A percentile compares a stretch with the other conserved stretches of the same genome.
Evolutionary conservation across 2,888 invertebrate genomes (phyloP).

Genomic region (Resseliella maxima): DNA sequence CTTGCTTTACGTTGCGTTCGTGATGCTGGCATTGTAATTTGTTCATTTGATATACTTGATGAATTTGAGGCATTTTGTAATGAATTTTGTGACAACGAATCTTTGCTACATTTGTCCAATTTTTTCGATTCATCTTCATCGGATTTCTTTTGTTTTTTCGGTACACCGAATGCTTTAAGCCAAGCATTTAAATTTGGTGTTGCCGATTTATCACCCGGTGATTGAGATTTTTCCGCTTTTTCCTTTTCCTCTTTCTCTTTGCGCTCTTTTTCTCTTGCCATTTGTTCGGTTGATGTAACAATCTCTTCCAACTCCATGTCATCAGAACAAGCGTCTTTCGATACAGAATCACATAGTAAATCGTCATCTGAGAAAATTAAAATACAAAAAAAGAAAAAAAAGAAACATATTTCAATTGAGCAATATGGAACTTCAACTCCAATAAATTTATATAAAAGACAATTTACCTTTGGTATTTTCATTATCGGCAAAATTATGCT

Average conservation of each 20-base stretch:
- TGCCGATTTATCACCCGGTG: conserved; percentile 70
- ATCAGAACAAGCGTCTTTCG: conserved; percentile 58
- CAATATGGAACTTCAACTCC: neutral
- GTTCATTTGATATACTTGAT: conserved; percentile 65
- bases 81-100: conserved; percentile 61
- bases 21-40: conserved; percentile 63
- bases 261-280: conserved; percentile 58
- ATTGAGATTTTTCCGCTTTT: conserved; percentile 59
- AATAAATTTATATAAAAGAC: neutral
- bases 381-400: neutral
- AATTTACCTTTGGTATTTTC: conserved; percentile 57
- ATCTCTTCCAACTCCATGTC: conserved; percentile 59
- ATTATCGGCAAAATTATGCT: conserved; percentile 73
- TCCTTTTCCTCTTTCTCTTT: conserved; percentile 60
- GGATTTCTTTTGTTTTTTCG: conserved; percentile 77
- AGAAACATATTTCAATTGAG: neutral
- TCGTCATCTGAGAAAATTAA: conserved; percentile 46
- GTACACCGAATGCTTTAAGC: conserved; percentile 92
- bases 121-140: conserved; percentile 68
- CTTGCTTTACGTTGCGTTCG: conserved; percentile 79
- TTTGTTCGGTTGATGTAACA: conserved; percentile 58
- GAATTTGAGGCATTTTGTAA: neutral
- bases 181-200: conserved; percentile 90
- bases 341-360: neutral
- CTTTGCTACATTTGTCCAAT: neutral